Percentiles rank a stretch among this genome's conserved stretches.
These are phyloP conservation scores for Oreochromis niloticus DNA, from an alignment of 2,113 vertebrate species.

Conservation along the genomic window DNA sequence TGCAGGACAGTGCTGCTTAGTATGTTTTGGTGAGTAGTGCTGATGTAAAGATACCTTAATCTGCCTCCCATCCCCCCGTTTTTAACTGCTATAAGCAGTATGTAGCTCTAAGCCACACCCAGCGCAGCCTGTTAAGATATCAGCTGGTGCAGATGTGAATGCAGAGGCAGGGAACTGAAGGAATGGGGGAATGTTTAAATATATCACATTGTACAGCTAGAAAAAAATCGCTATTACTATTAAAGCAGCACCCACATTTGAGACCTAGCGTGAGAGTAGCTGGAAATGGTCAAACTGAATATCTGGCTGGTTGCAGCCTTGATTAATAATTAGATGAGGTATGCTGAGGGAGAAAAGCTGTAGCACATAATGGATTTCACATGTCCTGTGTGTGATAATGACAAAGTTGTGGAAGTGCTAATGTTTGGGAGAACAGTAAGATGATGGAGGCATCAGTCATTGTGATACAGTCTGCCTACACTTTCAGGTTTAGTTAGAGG, in stretches of 20 bases:
- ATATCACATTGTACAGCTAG: neutral
- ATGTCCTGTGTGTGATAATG: conserved; percentile 1
- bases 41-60: conserved; percentile 54
- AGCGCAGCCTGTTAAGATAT: conserved; percentile 48
- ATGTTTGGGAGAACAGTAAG: conserved; percentile 1
- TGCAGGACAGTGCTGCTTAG: conserved; percentile 32
- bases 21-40: conserved; percentile 41
- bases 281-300: conserved; percentile 16
- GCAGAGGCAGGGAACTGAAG: conserved; percentile 1
- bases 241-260: neutral
- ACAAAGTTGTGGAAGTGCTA: conserved; percentile 5
- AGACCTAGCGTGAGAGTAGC: neutral
- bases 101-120: conserved; percentile 59
- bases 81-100: conserved; percentile 30
- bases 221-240: neutral
- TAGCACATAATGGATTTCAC: conserved; percentile 25
- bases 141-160: conserved; percentile 40
- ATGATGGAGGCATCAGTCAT: neutral
- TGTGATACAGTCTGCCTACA: neutral
- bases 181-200: conserved; percentile 4
- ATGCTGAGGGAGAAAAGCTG: conserved; percentile 2
- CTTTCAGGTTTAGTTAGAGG: neutral
- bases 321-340: conserved; percentile 43
- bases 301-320: neutral
- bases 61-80: conserved; percentile 55